These are phyloP conservation scores for Neuroterus valhalla DNA, from an alignment of 1,140 invertebrate genomes.

Conservation along the genomic window DNA sequence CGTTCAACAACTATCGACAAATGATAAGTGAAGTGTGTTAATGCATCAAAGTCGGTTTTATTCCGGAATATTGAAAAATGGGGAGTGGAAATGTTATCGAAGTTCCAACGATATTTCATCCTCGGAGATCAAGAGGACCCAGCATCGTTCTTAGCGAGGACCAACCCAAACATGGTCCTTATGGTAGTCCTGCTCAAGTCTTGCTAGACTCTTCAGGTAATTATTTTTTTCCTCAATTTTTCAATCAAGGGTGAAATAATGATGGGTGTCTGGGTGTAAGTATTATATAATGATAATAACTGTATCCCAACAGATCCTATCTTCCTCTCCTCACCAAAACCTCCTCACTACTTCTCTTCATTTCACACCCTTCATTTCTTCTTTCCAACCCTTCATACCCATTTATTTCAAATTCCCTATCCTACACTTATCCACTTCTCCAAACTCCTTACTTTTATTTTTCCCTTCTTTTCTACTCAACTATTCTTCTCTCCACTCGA, in stretches of 20 bases:
- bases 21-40: neutral
- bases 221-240: neutral
- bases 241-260: neutral
- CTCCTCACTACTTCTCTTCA: too few relatives aligned
- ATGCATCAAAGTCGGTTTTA: neutral
- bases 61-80: slow-evolving; percentile 54
- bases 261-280: neutral
- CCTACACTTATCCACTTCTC: too few relatives aligned
- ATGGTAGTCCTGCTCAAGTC: slow-evolving; percentile 60
- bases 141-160: slow-evolving; percentile 71
- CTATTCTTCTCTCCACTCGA: too few relatives aligned
- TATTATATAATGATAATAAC: neutral
- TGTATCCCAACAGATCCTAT: too few relatives aligned
- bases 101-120: slow-evolving; percentile 77
- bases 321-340: too few relatives aligned
- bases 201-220: slow-evolving; percentile 53
- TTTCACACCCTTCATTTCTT: too few relatives aligned
- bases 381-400: too few relatives aligned
- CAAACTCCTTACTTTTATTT: too few relatives aligned
- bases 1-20: too few relatives aligned
- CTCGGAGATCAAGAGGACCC: slow-evolving; percentile 73
- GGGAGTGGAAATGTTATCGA: slow-evolving; percentile 70
- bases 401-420: too few relatives aligned
- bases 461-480: too few relatives aligned
- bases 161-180: slow-evolving; percentile 58